Percentiles rank a stretch among this genome's conserved stretches.
Conservation (phyloP, 2,888 invertebrate genomes). For the Lasioglossum malachurum region DNA sequence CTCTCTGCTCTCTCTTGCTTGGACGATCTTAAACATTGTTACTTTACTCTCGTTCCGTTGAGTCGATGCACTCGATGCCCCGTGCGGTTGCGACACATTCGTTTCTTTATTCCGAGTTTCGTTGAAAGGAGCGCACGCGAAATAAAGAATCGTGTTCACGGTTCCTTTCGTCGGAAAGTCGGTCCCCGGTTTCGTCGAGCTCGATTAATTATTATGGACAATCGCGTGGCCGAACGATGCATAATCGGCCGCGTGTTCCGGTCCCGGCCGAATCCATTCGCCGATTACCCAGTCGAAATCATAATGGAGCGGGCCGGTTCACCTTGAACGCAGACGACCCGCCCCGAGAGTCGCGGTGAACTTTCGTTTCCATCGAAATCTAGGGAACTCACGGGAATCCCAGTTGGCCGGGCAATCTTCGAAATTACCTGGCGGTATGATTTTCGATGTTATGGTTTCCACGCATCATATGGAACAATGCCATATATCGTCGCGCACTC, state of each 20-base stretch:
- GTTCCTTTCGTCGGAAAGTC: background rate
- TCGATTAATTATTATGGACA: conserved; percentile 3
- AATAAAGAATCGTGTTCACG: conserved; percentile 3
- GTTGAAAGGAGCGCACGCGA: background rate
- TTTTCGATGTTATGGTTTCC: conserved; percentile 50
- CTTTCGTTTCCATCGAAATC: conserved; percentile 62
- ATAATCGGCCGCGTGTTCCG: background rate
- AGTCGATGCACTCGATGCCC: background rate
- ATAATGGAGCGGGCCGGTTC: conserved; percentile 74
- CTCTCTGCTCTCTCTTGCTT: background rate
- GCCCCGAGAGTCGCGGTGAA: conserved; percentile 49
- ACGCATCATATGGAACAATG: conserved; percentile 31
- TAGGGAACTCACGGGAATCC: conserved; percentile 33
- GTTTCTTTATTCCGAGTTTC: background rate
- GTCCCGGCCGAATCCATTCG: background rate
- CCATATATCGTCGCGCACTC: background rate
- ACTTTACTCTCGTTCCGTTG: background rate
- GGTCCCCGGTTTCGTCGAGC: background rate
- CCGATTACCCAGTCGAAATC: conserved; percentile 58
- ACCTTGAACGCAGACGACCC: conserved; percentile 71
- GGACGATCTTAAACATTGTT: background rate
- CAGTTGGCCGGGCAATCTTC: conserved; percentile 38
- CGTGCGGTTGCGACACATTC: background rate
- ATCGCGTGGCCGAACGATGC: background rate
- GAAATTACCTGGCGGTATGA: conserved; percentile 46